These are phyloP conservation scores for Pandemis corylana DNA, from an alignment of 2,888 invertebrate species.

Conservation along the genomic window DNA sequence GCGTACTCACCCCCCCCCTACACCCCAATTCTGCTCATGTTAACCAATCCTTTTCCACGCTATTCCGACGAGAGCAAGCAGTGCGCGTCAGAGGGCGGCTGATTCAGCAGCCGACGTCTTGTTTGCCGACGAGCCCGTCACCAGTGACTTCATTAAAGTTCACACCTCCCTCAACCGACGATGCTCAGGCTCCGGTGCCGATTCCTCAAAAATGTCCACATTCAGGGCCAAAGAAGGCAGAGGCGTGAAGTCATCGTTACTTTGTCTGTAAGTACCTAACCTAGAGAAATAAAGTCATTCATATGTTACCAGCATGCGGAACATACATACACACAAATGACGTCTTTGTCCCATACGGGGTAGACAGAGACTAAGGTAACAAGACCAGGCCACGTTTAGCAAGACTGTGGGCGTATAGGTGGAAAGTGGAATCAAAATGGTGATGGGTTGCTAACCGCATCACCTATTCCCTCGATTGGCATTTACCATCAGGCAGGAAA, in stretches of 20 bases:
- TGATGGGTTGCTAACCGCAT: too few relatives aligned
- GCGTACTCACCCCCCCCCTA: too few relatives aligned
- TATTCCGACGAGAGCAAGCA: neutral
- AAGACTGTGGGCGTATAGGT: too few relatives aligned
- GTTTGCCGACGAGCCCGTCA: neutral
- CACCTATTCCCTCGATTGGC: too few relatives aligned
- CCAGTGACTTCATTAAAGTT: neutral
- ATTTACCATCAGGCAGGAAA: too few relatives aligned
- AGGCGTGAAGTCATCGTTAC: neutral
- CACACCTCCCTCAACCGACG: neutral
- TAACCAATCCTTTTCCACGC: neutral
- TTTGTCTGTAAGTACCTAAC: neutral
- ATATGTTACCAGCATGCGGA: neutral
- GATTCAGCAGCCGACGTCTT: neutral
- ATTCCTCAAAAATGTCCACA: neutral
- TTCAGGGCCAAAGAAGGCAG: neutral
- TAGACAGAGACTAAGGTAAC: too few relatives aligned
- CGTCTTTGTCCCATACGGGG: too few relatives aligned
- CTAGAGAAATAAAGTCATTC: too few relatives aligned
- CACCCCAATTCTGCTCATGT: too few relatives aligned
- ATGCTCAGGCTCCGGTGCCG: neutral
- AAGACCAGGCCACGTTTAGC: too few relatives aligned
- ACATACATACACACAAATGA: too few relatives aligned
- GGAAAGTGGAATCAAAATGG: too few relatives aligned
- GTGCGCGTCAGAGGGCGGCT: neutral